Percentiles rank a stretch among this genome's conserved stretches.
phyloP scores from a whole-genome alignment of 2,113 vertebrate species.

The Tenrec ecaudatus region DNA sequence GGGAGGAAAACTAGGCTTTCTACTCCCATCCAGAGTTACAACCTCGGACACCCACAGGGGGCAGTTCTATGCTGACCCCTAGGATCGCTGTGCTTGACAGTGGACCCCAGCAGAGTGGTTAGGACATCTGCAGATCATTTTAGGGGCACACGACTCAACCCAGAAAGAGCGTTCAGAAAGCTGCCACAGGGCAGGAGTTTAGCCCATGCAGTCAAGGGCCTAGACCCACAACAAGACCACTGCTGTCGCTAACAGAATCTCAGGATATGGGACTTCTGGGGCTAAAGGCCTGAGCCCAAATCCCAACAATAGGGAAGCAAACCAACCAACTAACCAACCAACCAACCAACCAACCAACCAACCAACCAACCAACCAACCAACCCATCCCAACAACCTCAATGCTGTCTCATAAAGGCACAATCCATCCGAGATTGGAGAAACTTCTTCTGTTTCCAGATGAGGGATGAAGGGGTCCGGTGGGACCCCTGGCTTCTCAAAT shows the following conservation, averaged over 20 bases:
- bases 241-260: background rate
- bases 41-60: no score
- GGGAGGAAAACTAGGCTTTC: no score
- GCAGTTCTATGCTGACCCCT: no score
- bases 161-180: background rate
- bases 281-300: background rate
- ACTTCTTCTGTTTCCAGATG: background rate
- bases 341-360: background rate
- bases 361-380: background rate
- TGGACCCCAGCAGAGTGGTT: no score
- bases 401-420: background rate
- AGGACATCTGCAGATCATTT: background rate
- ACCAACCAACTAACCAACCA: no score
- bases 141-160: background rate
- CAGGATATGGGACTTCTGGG: background rate
- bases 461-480: background rate
- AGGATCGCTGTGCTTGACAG: no score
- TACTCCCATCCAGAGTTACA: no score
- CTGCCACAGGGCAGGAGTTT: background rate
- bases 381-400: background rate
- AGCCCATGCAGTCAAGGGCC: background rate
- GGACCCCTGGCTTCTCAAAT: constrained; percentile 20
- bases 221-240: background rate
- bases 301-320: constrained; percentile 7
- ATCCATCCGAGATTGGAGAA: background rate